Evolutionary conservation across 2,797 vertebrate species (phyloP).

Genomic region (Vireo griseus): DNA sequence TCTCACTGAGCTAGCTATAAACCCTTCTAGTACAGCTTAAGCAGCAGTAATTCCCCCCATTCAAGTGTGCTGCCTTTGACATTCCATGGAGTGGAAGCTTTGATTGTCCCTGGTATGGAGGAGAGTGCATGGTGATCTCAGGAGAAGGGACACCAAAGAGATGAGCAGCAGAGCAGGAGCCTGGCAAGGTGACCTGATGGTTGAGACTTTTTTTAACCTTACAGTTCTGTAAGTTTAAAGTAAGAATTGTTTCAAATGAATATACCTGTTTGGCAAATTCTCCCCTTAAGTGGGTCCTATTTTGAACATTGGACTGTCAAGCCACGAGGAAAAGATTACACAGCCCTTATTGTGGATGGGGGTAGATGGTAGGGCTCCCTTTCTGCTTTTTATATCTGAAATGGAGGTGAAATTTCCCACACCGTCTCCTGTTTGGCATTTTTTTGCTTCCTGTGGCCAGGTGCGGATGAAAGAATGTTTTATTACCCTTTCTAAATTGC

Average conservation of each 20-base stretch:
- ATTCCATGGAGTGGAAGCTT: background rate
- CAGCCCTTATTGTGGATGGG: background rate
- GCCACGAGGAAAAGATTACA: background rate
- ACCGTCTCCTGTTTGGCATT: background rate
- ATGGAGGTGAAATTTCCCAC: background rate
- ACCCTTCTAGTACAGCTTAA: background rate
- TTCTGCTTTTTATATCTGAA: background rate
- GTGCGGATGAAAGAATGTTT: background rate
- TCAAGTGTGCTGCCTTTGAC: background rate
- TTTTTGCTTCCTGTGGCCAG: slow-evolving; percentile 9
- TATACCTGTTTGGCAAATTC: background rate
- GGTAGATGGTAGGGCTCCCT: background rate
- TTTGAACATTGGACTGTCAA: background rate
- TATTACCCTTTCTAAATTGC: slow-evolving; percentile 8
- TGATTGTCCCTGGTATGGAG: background rate
- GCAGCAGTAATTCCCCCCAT: background rate
- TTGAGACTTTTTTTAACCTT: background rate
- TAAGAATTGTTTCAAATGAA: background rate
- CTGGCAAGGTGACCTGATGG: background rate
- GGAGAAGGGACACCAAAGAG: background rate
- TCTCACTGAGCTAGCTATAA: background rate
- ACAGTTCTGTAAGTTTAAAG: background rate
- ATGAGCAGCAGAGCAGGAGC: background rate
- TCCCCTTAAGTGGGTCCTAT: background rate
- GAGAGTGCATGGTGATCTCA: background rate